Percentiles rank a stretch among this genome's conserved stretches.
Evolutionary conservation across 2,113 vertebrate species (phyloP).

Genomic region (Falcunculus frontatus): DNA sequence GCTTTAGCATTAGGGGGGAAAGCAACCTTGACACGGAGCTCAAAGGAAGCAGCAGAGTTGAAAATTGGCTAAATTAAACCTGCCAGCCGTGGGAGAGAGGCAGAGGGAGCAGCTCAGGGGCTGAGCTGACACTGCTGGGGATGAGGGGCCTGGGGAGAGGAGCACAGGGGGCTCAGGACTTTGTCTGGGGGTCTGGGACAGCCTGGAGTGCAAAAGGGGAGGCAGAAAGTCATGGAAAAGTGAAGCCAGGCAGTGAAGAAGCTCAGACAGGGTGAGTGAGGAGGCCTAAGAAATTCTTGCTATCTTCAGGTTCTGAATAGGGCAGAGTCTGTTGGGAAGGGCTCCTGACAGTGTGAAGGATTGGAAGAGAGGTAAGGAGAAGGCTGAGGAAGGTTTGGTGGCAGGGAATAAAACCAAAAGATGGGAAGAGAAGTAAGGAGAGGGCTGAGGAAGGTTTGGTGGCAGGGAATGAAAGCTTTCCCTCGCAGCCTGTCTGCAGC

Average conservation of each 20-base stretch:
- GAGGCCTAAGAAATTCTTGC: background rate
- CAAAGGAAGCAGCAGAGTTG: conserved; percentile 30
- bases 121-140: background rate
- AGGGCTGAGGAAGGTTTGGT: background rate
- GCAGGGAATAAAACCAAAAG: background rate
- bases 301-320: background rate
- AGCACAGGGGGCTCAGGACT: background rate
- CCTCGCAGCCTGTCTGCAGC: conserved; percentile 21
- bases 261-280: background rate
- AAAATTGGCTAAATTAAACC: conserved; percentile 58
- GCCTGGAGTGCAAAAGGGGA: background rate
- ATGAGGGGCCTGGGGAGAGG: background rate
- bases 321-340: background rate
- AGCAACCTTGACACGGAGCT: conserved; percentile 49
- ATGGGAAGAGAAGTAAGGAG: background rate
- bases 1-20: conserved; percentile 30
- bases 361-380: background rate
- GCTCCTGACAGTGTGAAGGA: rapidly evolving
- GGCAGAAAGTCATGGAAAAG: rapidly evolving
- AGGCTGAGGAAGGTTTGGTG: background rate
- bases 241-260: background rate
- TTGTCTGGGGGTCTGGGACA: background rate
- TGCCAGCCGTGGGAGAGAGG: background rate
- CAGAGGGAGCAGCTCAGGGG: background rate
- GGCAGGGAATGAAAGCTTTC: background rate